Base-by-base conservation (phyloP, 37 sponge, comb jelly and placozoan species). In the Halichondria panicea region DNA sequence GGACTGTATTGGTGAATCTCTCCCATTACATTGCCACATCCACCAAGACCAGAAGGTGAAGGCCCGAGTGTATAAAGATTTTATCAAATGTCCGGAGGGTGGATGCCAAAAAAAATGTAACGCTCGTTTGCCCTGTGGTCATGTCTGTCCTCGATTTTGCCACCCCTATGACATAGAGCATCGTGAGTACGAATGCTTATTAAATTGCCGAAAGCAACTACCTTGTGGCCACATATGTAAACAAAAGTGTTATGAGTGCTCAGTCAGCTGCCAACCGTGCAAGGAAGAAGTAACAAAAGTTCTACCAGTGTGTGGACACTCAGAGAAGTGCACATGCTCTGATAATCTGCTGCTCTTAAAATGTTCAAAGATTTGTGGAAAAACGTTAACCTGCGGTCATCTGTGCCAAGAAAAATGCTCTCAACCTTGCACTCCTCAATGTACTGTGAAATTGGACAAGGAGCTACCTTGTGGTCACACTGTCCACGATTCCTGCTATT, bases 81-180 rank as follows among this genome's bases (percentile, higher is more conserved):
- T 97, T 64, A 38, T 39, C n/a, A 89, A 88, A 46, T 79, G 86
- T 48, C 88, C 87, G 22, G 92, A 94, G 31, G 95, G 95, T 39
- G 95, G 95, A 2, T 94, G 95, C 54, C 39, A 22, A 19, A 59
- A 80, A 31, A 72, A 60, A 0, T 94, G 95, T 55, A 70, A 39
- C 9, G 30, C 15, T 0, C 52, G 95, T 24, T 75, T 94, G 0
- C 6, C 32, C 8, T 94, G 95, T 77, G 95, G 95, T 21, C 95
- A 94, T 45, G 63, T 50, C 18, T 94, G 95, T 46, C 60, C 37
- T 12, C 76, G 83, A 42, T 27, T 80, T 1, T 94, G 95, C 62
- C 95, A 94, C 80, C 77, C 85, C 3, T 36, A 57, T n/a, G 89
- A 88, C 37, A 41, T 32, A 34, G 91, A 88, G 12, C 95, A 95